Base-by-base conservation (phyloP, 2,797 vertebrate species). In the Neosilurus mollespiculum region DNA sequence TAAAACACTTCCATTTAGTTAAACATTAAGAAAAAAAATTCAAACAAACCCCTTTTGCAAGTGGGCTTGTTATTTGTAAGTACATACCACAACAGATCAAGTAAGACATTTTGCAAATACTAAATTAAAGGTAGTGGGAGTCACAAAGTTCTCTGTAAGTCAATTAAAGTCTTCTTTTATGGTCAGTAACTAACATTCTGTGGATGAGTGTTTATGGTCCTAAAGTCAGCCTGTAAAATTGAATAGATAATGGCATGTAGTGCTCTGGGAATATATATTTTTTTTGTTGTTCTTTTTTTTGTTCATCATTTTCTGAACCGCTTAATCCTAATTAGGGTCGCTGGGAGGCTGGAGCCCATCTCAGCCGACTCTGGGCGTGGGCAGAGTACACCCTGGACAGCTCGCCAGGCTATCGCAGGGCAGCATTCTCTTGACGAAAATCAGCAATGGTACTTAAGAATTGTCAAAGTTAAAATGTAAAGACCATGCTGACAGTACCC, bases 1-100 rank as follows among this genome's bases (percentile, higher is more conserved):
- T 18, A 72, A 24, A 66, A 26, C 24, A 87, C 26, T 59, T 59
- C 6, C 6, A 12, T 18, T 62, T 76, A 76, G 72, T 64, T 75
- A 12, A 71, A 53, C 4, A 37, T 58, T 58, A 61, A 37, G 34
- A n/a, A 43, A 77, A 64, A 4, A 14, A 6, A 62, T 78, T 43
- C 11, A 58, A 8, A 76, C 51, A 76, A 76, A 34, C 4, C 1
- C 15, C 4, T 8, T 15, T 15, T 24, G 11, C 6, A 53, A 8
- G n/a, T 26, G 43, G 49, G 7, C n/a, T 72, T 71, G 43, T 14
- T 72, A 51, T 51, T 7, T 51, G 70, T 12, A 18, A 73, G 15
- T 56, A 56, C 16, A 73, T 14, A 12, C 51, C 24, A 49, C 9
- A 11, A 2, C 51, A 30, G 30, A 30, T 18, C 24, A 53, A 54